Conservation (phyloP, 2,888 invertebrate genomes). For the Sinopyrophorus schimmeli region DNA sequence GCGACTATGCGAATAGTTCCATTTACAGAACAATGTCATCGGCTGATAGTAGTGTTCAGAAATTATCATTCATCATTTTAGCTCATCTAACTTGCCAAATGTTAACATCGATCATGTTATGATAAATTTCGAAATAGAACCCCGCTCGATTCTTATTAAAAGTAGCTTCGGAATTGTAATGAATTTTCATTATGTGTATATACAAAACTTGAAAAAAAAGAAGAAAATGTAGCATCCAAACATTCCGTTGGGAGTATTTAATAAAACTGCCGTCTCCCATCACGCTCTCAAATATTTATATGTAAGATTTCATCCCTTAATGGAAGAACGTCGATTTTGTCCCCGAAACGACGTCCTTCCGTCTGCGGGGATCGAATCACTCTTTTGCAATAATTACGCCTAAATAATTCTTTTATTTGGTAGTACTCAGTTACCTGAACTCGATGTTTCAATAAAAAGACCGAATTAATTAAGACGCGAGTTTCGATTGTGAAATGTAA, state of each 20-base stretch:
- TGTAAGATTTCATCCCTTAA: no score
- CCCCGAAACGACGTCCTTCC: no score
- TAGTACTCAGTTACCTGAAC: constrained; percentile 9
- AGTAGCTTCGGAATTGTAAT: constrained; percentile 27
- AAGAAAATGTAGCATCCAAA: constrained; percentile 7
- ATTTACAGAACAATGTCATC: constrained; percentile 43
- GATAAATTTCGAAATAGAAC: constrained; percentile 20
- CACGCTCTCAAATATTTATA: constrained; percentile 11
- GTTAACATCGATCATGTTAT: constrained; percentile 15
- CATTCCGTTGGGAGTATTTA: constrained; percentile 9
- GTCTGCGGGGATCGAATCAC: no score
- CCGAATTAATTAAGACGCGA: no score
- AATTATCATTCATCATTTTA: constrained; percentile 5
- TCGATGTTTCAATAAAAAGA: no score
- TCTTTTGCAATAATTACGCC: no score
- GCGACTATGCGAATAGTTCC: constrained; percentile 47
- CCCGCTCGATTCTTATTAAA: constrained; percentile 11
- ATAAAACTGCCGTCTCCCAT: constrained; percentile 15
- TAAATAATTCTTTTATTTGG: constrained; percentile 8
- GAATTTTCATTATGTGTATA: constrained; percentile 26
- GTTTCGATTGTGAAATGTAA: no score
- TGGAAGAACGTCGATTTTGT: no score
- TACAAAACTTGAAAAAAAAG: constrained; percentile 5
- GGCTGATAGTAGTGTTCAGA: constrained; percentile 17
- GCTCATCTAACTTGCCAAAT: constrained; percentile 15